Percentiles rank a stretch among this genome's conserved stretches.
These are phyloP conservation scores for Cephalotes varians DNA, from an alignment of 2,888 invertebrate species.

Conservation along the genomic window DNA sequence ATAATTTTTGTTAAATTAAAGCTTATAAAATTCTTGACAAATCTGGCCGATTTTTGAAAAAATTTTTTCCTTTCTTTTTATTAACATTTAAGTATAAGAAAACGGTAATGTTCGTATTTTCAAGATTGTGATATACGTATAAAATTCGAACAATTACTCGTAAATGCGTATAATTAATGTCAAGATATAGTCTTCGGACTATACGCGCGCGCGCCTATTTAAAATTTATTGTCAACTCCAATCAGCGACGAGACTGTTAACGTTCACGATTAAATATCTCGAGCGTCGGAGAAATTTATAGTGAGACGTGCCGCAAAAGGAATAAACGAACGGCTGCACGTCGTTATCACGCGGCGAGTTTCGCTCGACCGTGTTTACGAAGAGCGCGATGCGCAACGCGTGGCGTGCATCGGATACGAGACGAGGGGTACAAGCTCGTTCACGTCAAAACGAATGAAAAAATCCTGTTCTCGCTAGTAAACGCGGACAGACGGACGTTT, in stretches of 20 bases:
- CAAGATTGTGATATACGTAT: too few relatives aligned
- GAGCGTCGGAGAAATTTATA: slow-evolving; percentile 42
- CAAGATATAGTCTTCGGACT: too few relatives aligned
- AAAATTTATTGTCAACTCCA: slow-evolving; percentile 24
- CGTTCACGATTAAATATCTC: slow-evolving; percentile 35
- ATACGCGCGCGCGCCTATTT: neutral
- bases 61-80: too few relatives aligned
- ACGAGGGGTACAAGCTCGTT: slow-evolving; percentile 23
- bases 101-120: too few relatives aligned
- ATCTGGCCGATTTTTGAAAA: too few relatives aligned
- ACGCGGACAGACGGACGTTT: slow-evolving; percentile 57
- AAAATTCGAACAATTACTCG: too few relatives aligned
- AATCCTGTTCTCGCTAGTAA: slow-evolving; percentile 62
- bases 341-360: slow-evolving; percentile 58
- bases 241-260: slow-evolving; percentile 25
- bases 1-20: too few relatives aligned
- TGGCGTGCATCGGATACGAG: slow-evolving; percentile 29
- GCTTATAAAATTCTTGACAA: too few relatives aligned
- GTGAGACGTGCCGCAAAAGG: slow-evolving; percentile 40
- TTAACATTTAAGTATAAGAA: too few relatives aligned
- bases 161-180: too few relatives aligned
- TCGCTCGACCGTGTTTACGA: slow-evolving; percentile 38
- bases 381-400: slow-evolving; percentile 34
- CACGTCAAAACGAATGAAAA: slow-evolving; percentile 55
- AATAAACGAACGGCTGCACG: slow-evolving; percentile 36